phyloP scores from a whole-genome alignment of 2,888 invertebrate species.

The Pandemis corylana region DNA sequence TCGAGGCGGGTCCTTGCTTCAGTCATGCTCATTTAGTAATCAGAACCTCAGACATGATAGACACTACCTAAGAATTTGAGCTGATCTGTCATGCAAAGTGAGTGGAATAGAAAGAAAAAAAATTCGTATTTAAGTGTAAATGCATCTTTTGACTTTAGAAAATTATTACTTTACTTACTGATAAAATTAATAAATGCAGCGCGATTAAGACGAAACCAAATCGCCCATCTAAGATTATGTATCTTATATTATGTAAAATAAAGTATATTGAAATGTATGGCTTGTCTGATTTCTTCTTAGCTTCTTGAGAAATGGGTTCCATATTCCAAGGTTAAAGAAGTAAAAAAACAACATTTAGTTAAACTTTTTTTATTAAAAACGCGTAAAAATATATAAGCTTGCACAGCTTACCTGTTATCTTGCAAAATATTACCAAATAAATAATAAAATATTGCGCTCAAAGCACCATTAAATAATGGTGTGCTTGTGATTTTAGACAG shows the following conservation, averaged over 20 bases:
- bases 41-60: neutral
- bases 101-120: neutral
- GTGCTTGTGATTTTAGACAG: conserved; percentile 26
- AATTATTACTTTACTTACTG: neutral
- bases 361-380: conserved; percentile 26
- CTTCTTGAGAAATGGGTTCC: neutral
- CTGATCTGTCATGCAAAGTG: neutral
- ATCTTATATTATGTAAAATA: conserved; percentile 2
- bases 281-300: neutral
- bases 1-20: too few relatives aligned
- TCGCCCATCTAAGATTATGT: neutral
- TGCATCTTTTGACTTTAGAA: neutral
- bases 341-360: neutral
- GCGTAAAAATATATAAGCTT: conserved; percentile 28
- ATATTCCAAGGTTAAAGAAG: neutral
- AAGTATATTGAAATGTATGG: neutral
- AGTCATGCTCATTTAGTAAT: too few relatives aligned
- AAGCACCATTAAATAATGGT: conserved; percentile 32
- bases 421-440: conserved; percentile 13
- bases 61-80: neutral
- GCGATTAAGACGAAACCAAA: neutral
- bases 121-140: neutral
- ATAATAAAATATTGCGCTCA: conserved; percentile 31
- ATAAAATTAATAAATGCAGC: neutral
- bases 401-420: conserved; percentile 5